Base-by-base conservation (phyloP, 1,140 invertebrate species). In the Anastatus disparis region DNA sequence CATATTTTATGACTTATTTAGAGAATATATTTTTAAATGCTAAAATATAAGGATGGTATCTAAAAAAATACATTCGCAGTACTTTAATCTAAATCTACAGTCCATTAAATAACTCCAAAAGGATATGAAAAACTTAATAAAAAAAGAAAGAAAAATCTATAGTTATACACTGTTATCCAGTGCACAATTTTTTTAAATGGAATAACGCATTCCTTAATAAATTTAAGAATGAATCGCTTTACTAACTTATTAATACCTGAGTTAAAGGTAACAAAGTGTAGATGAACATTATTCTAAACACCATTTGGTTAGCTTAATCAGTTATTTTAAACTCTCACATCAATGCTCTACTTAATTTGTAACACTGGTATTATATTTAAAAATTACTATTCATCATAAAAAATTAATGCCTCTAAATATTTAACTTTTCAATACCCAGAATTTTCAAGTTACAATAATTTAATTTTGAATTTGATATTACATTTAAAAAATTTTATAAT, bases 191-290 rank as follows among this genome's bases (percentile, higher is more conserved):
- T 42, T 65, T n/a, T 40, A 17, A 42, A 46, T 35, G 27, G 17
- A 65, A 52, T 38, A 24, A 56, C 8, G 31, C 50, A 65, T 56
- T 29, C n/a, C 22, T 55, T 65, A n/a, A n/a, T 26, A 56, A 15
- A 42, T 17, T 26, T 59, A 53, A 61, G n/a, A 62, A 67, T n/a
- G 46, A 42, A 3, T 44, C 15, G 50, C 29, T 61, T 50, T 40
- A 13, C 29, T 31, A 63, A 22, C 13, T 72, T 13, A 50, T 35
- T 29, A 63, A 63, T 63, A 62, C 64, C 64, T 68, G 64, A 72
- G 63, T 38, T 12, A 26, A 67, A 59, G 70, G 70, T 72, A 72
- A 72, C 70, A 65, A 66, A 42, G 61, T 35, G 31, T 31, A 56
- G 10, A 24, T 55, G 24, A 67, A 38, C 4, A 59, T 59, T 40